Base-by-base conservation (phyloP, 2,797 vertebrate species). In the Tokudaia tokunoshimensis region DNA sequence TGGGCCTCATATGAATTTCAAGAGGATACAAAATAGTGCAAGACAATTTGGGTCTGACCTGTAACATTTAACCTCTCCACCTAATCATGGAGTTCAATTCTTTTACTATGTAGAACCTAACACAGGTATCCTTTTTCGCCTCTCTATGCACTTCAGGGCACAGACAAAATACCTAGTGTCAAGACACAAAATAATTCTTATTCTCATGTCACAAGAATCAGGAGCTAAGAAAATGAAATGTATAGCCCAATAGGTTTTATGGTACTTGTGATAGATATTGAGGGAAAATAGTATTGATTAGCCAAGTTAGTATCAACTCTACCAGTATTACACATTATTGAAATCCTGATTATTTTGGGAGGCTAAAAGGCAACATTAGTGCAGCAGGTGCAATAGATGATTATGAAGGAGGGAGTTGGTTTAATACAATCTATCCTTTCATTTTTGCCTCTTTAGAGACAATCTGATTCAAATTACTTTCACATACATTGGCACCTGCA, bases 281-380 rank as follows among this genome's bases (percentile, higher is more conserved):
- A 95, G 37, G 63, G 70, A 61, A n/a, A 61, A 55, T 11, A 92
- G 61, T 52, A 78, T 89, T 94, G 91, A 59, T 85, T 86, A 95
- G 63, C n/a, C 12, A n/a, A 91, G 37, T 91, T 78, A 47, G 50
- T 78, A 76, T 87, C 93, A 89, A 91, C 83, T 89, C 12, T 94
- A 59, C 41, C 50, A 94, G 85, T 75, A 95, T 55, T 22, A 4
- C 17, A 34, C 15, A 22, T 95, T 95, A 95, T 94, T 93, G 96
- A 97, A 97, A 94, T 92, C 91, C 92, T 93, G 93, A 96, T 95
- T 84, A 94, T 80, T 95, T 87, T 80, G n/a, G 24, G 37, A 79
- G 57, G 80, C 34, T 96, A 92, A 91, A 89, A 75, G 79, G 50
- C 29, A 74, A 55, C 59, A 87, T 94, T 96, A 97, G 72, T 89